Conservation (phyloP, 2,888 invertebrate species). For the Peribatodes rhomboidaria region DNA sequence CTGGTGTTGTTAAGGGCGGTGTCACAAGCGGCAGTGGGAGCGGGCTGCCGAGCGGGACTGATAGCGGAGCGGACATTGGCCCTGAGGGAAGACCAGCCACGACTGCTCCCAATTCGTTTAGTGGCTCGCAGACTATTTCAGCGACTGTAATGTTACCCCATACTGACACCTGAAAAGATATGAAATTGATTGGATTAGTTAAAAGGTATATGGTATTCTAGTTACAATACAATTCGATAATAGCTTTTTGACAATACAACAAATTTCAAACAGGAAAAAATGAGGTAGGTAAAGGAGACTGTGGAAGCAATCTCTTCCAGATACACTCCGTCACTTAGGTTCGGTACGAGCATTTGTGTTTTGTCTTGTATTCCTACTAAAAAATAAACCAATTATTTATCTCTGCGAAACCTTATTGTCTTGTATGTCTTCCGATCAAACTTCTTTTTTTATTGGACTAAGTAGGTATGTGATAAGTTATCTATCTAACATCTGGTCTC, state of each 20-base stretch:
- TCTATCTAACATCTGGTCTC: not conserved
- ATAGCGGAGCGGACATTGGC: conserved; percentile 69
- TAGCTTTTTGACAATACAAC: no score
- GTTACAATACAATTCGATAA: no score
- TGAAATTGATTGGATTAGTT: not conserved
- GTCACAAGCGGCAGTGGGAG: conserved; percentile 66
- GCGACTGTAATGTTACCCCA: conserved; percentile 77
- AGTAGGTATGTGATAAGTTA: conserved; percentile 17
- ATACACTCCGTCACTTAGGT: no score
- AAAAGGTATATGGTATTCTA: no score
- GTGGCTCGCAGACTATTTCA: conserved; percentile 78
- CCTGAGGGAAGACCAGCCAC: conserved; percentile 75
- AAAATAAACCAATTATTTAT: no score
- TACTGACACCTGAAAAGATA: conserved; percentile 74
- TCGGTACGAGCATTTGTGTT: no score
- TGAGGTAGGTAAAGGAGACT: not conserved
- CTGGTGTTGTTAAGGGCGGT: conserved; percentile 65
- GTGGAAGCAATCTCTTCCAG: no score
- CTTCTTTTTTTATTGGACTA: not conserved
- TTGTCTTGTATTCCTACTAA: no score
- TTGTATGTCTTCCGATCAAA: not conserved
- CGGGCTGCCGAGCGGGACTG: conserved; percentile 66
- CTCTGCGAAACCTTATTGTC: no score
- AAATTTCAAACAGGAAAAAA: no score
- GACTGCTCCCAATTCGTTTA: conserved; percentile 77